Percentiles rank a stretch among this genome's conserved stretches.
Conservation (phyloP, 2,888 invertebrate species). For the Seira musarum region DNA sequence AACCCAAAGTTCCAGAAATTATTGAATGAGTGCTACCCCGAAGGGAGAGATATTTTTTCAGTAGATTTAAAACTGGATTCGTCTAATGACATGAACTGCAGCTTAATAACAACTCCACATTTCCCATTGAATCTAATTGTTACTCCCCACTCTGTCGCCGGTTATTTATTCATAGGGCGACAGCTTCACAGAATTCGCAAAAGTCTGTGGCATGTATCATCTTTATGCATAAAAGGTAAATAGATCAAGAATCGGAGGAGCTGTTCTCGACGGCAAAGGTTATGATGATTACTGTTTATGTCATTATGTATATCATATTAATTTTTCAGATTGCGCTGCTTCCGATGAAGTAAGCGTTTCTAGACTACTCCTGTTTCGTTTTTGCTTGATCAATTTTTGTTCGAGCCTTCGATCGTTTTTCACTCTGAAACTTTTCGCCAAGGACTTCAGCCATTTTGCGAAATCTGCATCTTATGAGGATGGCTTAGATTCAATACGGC, state of each 20-base stretch:
- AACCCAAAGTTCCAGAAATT: constrained; percentile 61
- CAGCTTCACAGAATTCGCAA: constrained; percentile 62
- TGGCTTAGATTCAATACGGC: constrained; percentile 58
- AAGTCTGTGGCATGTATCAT: constrained; percentile 60
- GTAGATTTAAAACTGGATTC: constrained; percentile 53
- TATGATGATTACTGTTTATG: too few species aligned
- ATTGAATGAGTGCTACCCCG: constrained; percentile 63
- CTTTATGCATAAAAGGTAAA: constrained; percentile 58
- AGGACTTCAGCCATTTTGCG: constrained; percentile 41
- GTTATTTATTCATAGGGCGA: constrained; percentile 60
- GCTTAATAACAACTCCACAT: constrained; percentile 52
- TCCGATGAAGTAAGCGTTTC: constrained; percentile 37
- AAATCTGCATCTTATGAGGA: constrained; percentile 6
- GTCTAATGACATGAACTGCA: constrained; percentile 42
- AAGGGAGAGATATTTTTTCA: constrained; percentile 60
- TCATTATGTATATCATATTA: too few species aligned
- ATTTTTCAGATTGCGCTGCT: constrained; percentile 57
- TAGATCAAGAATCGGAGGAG: too few species aligned
- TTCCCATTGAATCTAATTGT: constrained; percentile 64
- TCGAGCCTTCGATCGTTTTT: constrained; percentile 62
- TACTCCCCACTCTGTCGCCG: constrained; percentile 48
- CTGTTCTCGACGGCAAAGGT: too few species aligned
- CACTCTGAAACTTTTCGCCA: constrained; percentile 60
- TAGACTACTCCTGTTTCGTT: constrained; percentile 59
- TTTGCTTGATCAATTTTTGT: constrained; percentile 64